phyloP scores from a whole-genome alignment of 2,797 vertebrate genomes.

The Enteromius treurensis region DNA sequence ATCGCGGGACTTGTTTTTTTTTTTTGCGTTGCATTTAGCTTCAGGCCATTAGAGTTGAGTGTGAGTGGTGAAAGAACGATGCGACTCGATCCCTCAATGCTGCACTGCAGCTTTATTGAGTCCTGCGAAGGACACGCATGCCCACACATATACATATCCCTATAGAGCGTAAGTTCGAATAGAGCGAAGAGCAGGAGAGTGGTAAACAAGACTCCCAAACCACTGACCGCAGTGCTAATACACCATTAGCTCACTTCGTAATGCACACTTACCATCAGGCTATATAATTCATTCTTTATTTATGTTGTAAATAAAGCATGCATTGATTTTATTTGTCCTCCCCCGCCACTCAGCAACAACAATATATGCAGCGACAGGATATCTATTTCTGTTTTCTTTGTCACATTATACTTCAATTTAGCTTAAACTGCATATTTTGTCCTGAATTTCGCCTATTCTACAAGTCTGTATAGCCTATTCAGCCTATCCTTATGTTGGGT shows the following conservation, averaged over 20 bases:
- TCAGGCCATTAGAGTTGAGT: constrained; percentile 54
- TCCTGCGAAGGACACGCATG: constrained; percentile 32
- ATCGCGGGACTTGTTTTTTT: constrained; percentile 46
- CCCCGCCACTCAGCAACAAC: constrained; percentile 21
- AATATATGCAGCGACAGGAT: constrained; percentile 38
- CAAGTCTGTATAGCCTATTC: constrained; percentile 37
- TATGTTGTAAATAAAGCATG: constrained; percentile 49
- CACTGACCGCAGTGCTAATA: constrained; percentile 21
- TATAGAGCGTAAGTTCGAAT: constrained; percentile 13
- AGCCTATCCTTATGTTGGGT: constrained; percentile 37
- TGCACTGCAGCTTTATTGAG: constrained; percentile 41
- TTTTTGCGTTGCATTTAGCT: constrained; percentile 57
- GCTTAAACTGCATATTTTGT: constrained; percentile 34
- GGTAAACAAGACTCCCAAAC: constrained; percentile 41
- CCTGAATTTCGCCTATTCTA: constrained; percentile 33
- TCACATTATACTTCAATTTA: constrained; percentile 38
- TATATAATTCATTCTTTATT: constrained; percentile 40
- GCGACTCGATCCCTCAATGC: constrained; percentile 28
- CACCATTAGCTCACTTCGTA: constrained; percentile 37
- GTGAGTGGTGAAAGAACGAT: constrained; percentile 47
- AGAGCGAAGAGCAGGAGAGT: constrained; percentile 36
- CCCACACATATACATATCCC: constrained; percentile 29
- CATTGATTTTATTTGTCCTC: constrained; percentile 36
- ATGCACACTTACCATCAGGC: constrained; percentile 21
- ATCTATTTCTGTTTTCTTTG: constrained; percentile 48